Base-by-base conservation (phyloP, 2,888 invertebrate genomes). In the Spicauda simplicius region DNA sequence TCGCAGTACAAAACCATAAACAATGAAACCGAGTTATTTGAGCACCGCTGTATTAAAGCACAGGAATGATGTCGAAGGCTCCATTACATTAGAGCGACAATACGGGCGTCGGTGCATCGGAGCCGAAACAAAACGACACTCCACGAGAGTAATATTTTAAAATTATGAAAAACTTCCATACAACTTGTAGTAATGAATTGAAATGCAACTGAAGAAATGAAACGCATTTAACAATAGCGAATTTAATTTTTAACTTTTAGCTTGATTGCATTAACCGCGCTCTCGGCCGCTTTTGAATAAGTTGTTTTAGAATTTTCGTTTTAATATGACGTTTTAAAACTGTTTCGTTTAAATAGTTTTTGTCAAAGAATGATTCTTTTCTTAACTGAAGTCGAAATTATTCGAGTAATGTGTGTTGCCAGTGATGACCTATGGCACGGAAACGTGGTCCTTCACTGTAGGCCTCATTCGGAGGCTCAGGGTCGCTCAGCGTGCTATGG, bases 81-180 rank as follows among this genome's bases (percentile, higher is more conserved):
- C 60, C 66, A 67, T 67, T 56, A 67, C 66, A 67, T 67, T 56
- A 67, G 60, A 53, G 41, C 50, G 60, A 66, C 66, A 66, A 66
- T 66, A 37, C 66, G 20, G 52, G 50, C 60, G 58, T 19, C 64
- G 52, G 64, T 55, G 66, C 66, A 55, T 33, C 48, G 54, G 41
- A 37, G 48, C 52, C 55, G 66, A 60, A 66, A 67, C 52, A 67
- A 66, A 54, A 53, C 45, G 16, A 5, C 48, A 66, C 60, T 66
- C 55, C 48, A 33, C 55, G 5, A 25, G 48, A 55, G 48, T 66
- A 66, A 66, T 66, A 66, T 66, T 60, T 66, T 66, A 41, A 66
- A 66, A 59, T 60, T 66, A 65, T 65, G 53, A 66, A 66, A 64
- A 58, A 53, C n/a, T 57, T 20, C 19, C 55, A 54, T 55, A 54